Conservation (phyloP, 2,797 vertebrate genomes). For the Echiichthys vipera region DNA sequence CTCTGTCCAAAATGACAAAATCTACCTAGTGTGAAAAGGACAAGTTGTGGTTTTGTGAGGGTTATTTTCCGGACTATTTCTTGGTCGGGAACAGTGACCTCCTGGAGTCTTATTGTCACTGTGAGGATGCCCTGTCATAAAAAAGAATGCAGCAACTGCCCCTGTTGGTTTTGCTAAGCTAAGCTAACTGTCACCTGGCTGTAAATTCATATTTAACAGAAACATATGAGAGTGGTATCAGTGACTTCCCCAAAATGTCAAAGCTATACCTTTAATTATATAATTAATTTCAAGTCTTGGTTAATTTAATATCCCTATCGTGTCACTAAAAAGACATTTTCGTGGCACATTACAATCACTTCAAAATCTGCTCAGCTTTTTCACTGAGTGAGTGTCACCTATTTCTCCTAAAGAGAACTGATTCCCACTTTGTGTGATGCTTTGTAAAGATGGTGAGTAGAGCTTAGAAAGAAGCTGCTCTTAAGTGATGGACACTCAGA, state of each 20-base stretch:
- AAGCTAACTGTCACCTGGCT: not conserved
- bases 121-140: not conserved
- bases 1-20: not conserved
- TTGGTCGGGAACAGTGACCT: not conserved
- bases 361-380: not conserved
- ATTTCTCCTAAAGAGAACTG: conserved; percentile 15
- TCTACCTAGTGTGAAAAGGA: not conserved
- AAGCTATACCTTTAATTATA: not conserved
- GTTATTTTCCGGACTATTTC: not conserved
- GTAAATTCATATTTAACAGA: not conserved
- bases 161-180: not conserved
- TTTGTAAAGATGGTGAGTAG: conserved; percentile 44
- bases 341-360: not conserved
- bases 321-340: not conserved
- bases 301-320: not conserved
- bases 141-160: not conserved
- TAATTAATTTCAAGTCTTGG: not conserved
- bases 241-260: not conserved
- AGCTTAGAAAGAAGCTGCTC: conserved; percentile 55
- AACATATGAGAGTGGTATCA: not conserved
- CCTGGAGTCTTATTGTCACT: not conserved
- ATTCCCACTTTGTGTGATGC: conserved; percentile 32
- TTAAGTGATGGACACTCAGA: conserved; percentile 70
- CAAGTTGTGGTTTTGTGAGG: not conserved
- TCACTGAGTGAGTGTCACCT: conserved; percentile 24